Evolutionary conservation across 2,797 vertebrate genomes (phyloP).

Genomic region (Loris lydekkerianus): DNA sequence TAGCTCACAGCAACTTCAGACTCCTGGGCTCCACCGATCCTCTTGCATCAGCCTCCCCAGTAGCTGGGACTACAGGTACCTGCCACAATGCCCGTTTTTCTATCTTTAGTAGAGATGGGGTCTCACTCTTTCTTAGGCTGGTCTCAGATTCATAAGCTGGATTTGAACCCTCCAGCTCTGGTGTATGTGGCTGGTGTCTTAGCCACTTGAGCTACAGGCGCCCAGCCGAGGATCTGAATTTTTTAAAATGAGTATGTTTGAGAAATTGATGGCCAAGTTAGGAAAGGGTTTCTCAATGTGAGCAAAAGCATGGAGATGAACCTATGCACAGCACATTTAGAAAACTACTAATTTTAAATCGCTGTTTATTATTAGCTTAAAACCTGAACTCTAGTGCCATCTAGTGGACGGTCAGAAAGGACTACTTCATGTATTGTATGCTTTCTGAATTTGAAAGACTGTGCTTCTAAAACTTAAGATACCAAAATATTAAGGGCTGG

Average conservation of each 20-base stretch:
- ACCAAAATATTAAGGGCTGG: not conserved
- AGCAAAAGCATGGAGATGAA: not conserved
- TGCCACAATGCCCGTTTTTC: no score
- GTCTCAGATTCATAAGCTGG: no score
- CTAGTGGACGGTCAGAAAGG: slow-evolving; percentile 41
- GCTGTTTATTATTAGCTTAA: not conserved
- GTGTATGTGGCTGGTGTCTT: no score
- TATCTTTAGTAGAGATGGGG: no score
- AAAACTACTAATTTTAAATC: slow-evolving; percentile 4
- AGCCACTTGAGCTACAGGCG: no score
- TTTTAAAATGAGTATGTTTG: not conserved
- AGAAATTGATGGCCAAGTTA: not conserved
- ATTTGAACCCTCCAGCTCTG: no score
- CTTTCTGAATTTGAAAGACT: not conserved
- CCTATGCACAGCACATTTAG: not conserved
- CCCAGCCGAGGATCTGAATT: no score
- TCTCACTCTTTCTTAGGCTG: no score
- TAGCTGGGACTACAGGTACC: no score
- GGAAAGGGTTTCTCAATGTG: not conserved
- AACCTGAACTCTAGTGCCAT: slow-evolving; percentile 53
- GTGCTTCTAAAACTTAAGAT: not conserved
- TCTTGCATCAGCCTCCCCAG: no score
- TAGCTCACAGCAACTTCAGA: no score
- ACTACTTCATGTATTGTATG: not conserved
- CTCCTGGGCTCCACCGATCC: no score